Base-by-base conservation (phyloP, 2,888 invertebrate genomes). In the Mactromeris polynyma region DNA sequence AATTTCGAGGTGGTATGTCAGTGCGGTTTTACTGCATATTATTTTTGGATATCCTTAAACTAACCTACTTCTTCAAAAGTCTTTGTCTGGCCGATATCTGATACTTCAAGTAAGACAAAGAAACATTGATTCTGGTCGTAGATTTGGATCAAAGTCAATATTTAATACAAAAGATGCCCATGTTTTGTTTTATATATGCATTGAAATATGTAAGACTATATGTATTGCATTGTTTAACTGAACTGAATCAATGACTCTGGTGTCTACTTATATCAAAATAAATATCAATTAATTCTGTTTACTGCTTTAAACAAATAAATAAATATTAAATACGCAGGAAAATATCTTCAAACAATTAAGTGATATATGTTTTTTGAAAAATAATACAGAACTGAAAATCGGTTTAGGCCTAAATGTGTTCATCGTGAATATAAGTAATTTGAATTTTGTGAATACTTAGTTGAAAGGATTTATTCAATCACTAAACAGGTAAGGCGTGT, bases 141-240 rank as follows among this genome's bases (percentile, higher is more conserved):
- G 31, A 38, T 46, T 83, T 69, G 83, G 73, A 69, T 11, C n/a
- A 40, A 73, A 69, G 46, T 46, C 83, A 83, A 73, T 73, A 33
- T 46, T 36, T 83, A 19, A 83, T 26, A 83, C 73, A 83, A 83
- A 42, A 46, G 31, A 73, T 73, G 69, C 73, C 46, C 26, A 46
- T 82, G 40, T 54, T 19, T 73, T 33, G n/a, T 64, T n/a, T 3
- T 64, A 64, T 64, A 64, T 26, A 64, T 64, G 26, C 26, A 64
- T 64, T 64, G 58, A 64, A 64, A 26, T 64, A 9, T n/a, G 58
- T 64, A 64, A 26, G 26, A n/a, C 26, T n/a, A 26, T 26, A 26
- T n/a, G 58, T 26, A 9, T 64, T 7, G 26, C 26, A 64, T 64
- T 26, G 26, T 26, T 64, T 26, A 2, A 64, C 26, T 64, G n/a